phyloP scores from a whole-genome alignment of 2,888 invertebrate genomes.

The Calameuta idolon region DNA sequence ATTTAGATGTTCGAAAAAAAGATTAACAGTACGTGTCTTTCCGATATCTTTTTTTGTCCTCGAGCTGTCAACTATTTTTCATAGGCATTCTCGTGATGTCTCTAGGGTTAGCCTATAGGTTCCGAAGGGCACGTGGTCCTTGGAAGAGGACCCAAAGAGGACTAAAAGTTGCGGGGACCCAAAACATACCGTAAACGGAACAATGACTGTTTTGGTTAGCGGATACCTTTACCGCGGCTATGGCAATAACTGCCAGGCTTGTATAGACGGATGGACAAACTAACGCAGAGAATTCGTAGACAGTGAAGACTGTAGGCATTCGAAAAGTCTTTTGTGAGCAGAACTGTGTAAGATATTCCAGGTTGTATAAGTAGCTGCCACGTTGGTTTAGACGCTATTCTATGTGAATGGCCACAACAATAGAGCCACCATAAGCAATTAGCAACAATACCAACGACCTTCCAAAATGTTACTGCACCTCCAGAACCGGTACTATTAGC shows the following conservation, averaged over 20 bases:
- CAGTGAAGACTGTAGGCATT: not conserved
- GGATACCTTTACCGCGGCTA: conserved; percentile 24
- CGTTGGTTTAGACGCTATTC: not conserved
- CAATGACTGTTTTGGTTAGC: conserved; percentile 55
- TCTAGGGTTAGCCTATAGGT: not conserved
- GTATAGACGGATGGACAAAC: not conserved
- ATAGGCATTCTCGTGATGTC: not conserved
- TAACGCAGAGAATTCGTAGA: not conserved
- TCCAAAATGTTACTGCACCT: not conserved
- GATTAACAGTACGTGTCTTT: not conserved
- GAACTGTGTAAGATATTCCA: not conserved
- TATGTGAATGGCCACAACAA: not conserved
- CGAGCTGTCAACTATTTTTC: not conserved
- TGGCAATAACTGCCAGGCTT: not conserved
- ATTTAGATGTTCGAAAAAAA: not conserved
- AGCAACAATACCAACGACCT: conserved; percentile 50
- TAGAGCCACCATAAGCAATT: conserved; percentile 41
- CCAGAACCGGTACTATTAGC: not conserved
- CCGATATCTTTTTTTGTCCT: not conserved
- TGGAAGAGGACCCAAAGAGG: not conserved
- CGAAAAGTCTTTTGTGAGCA: not conserved
- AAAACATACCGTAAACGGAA: conserved; percentile 58
- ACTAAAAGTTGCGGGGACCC: conserved; percentile 34
- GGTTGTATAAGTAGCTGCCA: not conserved
- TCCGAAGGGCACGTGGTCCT: not conserved